Percentiles rank a stretch among this genome's conserved stretches.
Conservation (phyloP, 1,140 invertebrate genomes). For the Drosophila dunni region DNA sequence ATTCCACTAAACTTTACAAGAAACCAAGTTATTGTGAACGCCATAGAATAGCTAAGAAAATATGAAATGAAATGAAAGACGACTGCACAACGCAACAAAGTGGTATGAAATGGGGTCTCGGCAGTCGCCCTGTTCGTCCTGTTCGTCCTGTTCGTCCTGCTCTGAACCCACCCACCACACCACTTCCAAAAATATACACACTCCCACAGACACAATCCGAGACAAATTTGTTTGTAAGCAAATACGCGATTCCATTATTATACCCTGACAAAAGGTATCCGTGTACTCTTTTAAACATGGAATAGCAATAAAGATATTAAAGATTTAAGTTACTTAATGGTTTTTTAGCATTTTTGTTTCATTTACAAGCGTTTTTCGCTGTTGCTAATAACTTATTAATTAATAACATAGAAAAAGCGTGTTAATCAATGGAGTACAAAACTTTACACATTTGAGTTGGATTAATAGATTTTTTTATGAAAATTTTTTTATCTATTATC, state of each 20-base stretch:
- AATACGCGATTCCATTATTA: conserved; percentile 44
- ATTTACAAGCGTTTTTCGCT: too few species aligned
- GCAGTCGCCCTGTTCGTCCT: neutral
- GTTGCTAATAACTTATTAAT: too few species aligned
- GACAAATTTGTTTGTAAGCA: conserved; percentile 61
- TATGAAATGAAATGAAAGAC: conserved; percentile 46
- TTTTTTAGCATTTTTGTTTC: too few species aligned
- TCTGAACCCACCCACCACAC: neutral
- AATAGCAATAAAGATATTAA: neutral
- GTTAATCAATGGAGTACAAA: too few species aligned
- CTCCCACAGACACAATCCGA: conserved; percentile 45
- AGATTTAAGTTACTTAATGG: neutral
- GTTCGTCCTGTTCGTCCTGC: neutral
- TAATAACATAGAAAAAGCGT: too few species aligned
- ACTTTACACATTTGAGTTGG: too few species aligned
- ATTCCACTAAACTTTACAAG: conserved; percentile 69
- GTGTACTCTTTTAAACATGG: neutral
- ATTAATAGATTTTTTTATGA: neutral
- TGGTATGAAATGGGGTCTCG: conserved; percentile 6
- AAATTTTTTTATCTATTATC: neutral
- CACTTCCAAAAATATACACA: conserved; percentile 10
- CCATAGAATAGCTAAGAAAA: conserved; percentile 12
- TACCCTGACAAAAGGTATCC: neutral
- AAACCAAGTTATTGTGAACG: conserved; percentile 59
- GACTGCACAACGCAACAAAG: conserved; percentile 45